Conservation (phyloP, 1,140 invertebrate genomes). For the Pseudachorutes palmiensis region DNA sequence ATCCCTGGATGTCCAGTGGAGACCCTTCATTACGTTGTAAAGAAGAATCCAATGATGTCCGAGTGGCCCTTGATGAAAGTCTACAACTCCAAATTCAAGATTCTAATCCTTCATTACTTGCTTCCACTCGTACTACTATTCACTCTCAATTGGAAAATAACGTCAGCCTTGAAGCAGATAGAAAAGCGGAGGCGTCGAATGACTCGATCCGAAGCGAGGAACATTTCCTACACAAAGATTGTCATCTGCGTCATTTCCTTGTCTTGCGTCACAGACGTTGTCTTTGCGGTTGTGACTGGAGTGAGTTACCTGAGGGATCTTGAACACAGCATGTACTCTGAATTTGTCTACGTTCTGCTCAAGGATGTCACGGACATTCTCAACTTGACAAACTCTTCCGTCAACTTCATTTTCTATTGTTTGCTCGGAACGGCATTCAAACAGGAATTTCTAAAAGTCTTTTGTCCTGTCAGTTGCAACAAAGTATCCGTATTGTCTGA, state of each 20-base stretch:
- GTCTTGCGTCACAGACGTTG: background rate
- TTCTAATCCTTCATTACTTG: background rate
- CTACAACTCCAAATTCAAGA: conserved; percentile 6
- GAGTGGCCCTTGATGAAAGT: background rate
- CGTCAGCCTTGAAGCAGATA: background rate
- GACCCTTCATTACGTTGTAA: background rate
- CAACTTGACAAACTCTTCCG: background rate
- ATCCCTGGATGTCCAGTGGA: background rate
- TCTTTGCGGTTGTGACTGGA: background rate
- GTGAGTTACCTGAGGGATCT: background rate
- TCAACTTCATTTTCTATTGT: conserved; percentile 1
- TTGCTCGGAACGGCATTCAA: background rate
- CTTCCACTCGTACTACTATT: background rate
- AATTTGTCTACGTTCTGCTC: background rate
- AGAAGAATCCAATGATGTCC: background rate
- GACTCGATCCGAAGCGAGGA: background rate
- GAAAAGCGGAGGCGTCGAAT: background rate
- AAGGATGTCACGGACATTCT: background rate
- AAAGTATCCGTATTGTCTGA: background rate
- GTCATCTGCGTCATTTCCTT: background rate
- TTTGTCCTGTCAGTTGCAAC: background rate
- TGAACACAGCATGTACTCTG: background rate
- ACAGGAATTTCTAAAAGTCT: background rate
- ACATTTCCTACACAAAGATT: conserved; percentile 7
- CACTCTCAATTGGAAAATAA: background rate